Evolutionary conservation across 2,888 invertebrate genomes (phyloP), one percentile per base, ranked within the genome.

Genomic region (Tupiocoris notatus): DNA sequence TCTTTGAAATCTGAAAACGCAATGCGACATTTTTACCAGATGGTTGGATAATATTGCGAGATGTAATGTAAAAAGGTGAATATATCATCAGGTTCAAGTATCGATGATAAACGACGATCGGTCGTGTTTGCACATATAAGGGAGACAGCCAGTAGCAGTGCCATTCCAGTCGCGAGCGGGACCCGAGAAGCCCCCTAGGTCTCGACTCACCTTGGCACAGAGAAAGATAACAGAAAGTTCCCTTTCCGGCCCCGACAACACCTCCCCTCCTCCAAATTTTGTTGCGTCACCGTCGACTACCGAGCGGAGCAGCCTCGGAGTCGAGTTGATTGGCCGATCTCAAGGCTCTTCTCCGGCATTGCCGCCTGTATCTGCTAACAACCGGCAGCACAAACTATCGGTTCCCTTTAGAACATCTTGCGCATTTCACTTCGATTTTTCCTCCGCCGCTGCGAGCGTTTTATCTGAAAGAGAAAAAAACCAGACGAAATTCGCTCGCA

Each of bases 141-240:
- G 39, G 39, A 12, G 39, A 39, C 39, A 39, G 6, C 39, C 3
- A 12, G 3, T 39, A 12, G 3, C 3, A 3, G 6, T 7, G 39
- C 39, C 3, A 12, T 39, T 39, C 39, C 39, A 39, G 3, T 39
- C 39, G 39, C 3, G 39, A 7, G 6, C 12, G 39, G 12, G 39
- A 3, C 39, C 3, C 39, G 39, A 39, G 39, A 39, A 39, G 39
- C 39, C 3, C 39, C 39, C 39, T 3, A 39, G 39, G 39, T 39
- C 39, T 39, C 39, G 39, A 59, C 24, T 70, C 59, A 70, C 70
- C 70, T 70, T 70, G 70, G 70, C 70, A 70, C 70, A 70, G 59
- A 70, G 70, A 70, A 70, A 70, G 70, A 70, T 70, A 70, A 70
- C 59, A 57, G 70, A 70, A 70, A 70, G 70, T 70, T 59, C 59